Evolutionary conservation across 2,797 vertebrate genomes (phyloP).

Genomic region (Buphagus erythrorhynchus): DNA sequence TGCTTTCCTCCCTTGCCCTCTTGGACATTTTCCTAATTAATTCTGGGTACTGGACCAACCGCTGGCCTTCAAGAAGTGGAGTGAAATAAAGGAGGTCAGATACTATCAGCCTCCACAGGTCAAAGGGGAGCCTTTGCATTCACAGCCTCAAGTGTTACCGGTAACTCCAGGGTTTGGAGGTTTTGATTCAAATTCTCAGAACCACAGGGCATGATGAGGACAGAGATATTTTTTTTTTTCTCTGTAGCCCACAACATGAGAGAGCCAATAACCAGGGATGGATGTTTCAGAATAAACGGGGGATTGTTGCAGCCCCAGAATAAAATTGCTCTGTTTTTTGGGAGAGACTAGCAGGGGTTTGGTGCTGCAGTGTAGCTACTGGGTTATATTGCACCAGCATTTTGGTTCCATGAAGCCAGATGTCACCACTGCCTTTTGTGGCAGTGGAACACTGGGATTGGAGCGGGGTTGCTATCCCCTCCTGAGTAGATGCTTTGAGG

Average conservation of each 20-base stretch:
- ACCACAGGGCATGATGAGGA: background rate
- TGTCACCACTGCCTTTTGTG: background rate
- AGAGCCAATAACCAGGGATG: background rate
- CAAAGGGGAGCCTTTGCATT: background rate
- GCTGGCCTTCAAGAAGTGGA: background rate
- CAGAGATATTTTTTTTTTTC: background rate
- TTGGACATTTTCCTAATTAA: background rate
- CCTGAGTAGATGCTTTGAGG: background rate
- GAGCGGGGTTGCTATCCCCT: background rate
- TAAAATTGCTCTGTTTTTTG: background rate
- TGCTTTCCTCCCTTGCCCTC: background rate
- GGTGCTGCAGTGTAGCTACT: background rate
- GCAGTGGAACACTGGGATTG: background rate
- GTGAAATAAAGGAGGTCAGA: constrained; percentile 33
- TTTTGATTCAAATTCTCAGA: constrained; percentile 18
- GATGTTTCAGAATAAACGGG: background rate
- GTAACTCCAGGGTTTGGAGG: background rate
- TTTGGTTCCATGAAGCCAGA: background rate
- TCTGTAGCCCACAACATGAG: background rate
- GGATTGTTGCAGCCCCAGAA: background rate
- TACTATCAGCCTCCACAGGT: background rate
- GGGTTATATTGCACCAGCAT: background rate
- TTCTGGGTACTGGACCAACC: background rate
- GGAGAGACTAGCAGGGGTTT: background rate
- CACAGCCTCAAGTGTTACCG: background rate